Base-by-base conservation (phyloP, 2,797 vertebrate genomes). In the Macropodus opercularis region DNA sequence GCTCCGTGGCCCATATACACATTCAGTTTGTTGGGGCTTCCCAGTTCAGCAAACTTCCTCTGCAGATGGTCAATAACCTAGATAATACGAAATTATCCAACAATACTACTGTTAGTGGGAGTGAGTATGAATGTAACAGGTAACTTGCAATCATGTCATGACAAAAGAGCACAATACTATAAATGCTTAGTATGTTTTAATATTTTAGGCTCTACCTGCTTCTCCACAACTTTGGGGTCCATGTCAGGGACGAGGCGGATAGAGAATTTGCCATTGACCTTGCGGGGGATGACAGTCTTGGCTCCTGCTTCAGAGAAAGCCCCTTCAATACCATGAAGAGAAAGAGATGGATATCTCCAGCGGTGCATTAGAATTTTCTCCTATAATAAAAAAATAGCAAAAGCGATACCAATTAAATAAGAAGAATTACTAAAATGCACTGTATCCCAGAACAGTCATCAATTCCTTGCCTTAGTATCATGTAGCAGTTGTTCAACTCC, bases 241-340 rank as follows among this genome's bases (percentile, higher is more conserved):
- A 99, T 99, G 84, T 99, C 82, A 0, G 97, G 97, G 58, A 99
- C 96, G 0, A 98, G 89, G 15, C 97, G 91, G 85, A 99, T 98
- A 61, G 97, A 99, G 87, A 99, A 99, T 82, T 99, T 99, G 75
- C 97, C 97, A 0, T 80, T 94, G 81, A 99, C 97, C 71, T 97
- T 98, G 63, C 94, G 94, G 8, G 98, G 98, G 64, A 99, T 97
- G 42, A 99, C 97, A 0, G 97, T 99, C 85, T 99, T 98, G 32
- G 95, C 92, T 40, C 97, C 97, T 0, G 91, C 34, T 6, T 92
- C 96, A 1, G 95, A 91, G 77, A 99, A 99, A 31, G 97, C 97
- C 1, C 98, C 97, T 79, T 99, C 96, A 3, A 99, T 98, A 18
- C 98, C 97, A 1, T 99, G 98, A 8, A 99, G 93, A 22, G 98